phyloP scores from a whole-genome alignment of 2,888 invertebrate genomes.

The Volucella inflata region DNA sequence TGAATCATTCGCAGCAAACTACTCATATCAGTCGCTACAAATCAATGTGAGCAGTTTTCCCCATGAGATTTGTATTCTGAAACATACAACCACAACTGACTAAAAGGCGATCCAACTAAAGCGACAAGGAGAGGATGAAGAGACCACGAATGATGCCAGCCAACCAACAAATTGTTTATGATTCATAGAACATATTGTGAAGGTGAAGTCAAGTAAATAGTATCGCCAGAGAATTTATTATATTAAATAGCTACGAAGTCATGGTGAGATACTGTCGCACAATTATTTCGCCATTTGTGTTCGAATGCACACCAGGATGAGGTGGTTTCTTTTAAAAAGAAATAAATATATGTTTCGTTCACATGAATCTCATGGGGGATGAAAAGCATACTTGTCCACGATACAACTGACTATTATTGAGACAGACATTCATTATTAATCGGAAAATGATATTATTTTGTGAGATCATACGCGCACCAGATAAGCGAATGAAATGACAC shows the following conservation, averaged over 20 bases:
- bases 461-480: slow-evolving; percentile 14
- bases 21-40: slow-evolving; percentile 24
- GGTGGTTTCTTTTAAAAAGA: neutral
- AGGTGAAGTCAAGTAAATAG: slow-evolving; percentile 55
- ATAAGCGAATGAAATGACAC: neutral
- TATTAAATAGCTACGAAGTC: slow-evolving; percentile 1
- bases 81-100: neutral
- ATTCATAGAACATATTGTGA: slow-evolving; percentile 61
- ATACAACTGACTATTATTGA: neutral
- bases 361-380: slow-evolving; percentile 25
- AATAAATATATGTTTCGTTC: neutral
- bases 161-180: slow-evolving; percentile 35
- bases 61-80: slow-evolving; percentile 28
- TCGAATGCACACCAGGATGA: neutral
- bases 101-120: slow-evolving; percentile 4
- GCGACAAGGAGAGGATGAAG: neutral
- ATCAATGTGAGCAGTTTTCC: slow-evolving; percentile 36
- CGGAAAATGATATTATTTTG: neutral
- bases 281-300: slow-evolving; percentile 25
- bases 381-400: too few species aligned
- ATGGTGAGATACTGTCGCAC: slow-evolving; percentile 10
- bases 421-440: slow-evolving; percentile 9
- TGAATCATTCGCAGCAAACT: slow-evolving; percentile 45
- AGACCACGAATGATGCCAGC: slow-evolving; percentile 43
- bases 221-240: slow-evolving; percentile 46